phyloP scores from a whole-genome alignment of 2,797 vertebrate genomes.

The Hemibagrus guttatus region DNA sequence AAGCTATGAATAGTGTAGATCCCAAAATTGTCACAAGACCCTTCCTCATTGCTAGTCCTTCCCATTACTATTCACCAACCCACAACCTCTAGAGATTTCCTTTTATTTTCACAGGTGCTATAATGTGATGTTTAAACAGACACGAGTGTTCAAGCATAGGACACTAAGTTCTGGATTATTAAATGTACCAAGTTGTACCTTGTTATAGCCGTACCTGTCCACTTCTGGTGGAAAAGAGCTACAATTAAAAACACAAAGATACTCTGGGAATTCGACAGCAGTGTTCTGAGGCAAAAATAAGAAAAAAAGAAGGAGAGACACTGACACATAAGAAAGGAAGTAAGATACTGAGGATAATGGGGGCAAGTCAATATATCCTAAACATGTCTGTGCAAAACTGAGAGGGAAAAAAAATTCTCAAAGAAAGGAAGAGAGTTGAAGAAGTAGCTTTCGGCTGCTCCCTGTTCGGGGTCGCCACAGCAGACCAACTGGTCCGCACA shows the following conservation, averaged over 20 bases:
- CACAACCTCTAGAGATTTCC: neutral
- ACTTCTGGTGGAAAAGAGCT: neutral
- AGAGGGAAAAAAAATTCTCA: neutral
- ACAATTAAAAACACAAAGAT: neutral
- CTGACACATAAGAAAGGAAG: neutral
- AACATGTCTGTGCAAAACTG: neutral
- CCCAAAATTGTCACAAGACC: neutral
- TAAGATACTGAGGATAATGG: neutral
- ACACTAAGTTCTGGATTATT: neutral
- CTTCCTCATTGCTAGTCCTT: neutral
- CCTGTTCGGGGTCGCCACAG: too few relatives aligned
- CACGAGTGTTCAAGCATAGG: neutral
- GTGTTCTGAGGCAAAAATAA: neutral
- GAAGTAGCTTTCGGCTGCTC: too few relatives aligned
- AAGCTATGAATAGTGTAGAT: neutral
- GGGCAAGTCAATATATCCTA: neutral
- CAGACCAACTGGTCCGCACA: too few relatives aligned
- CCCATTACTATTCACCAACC: neutral
- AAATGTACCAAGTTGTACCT: neutral
- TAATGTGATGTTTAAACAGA: neutral
- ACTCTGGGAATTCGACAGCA: neutral
- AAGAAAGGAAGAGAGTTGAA: too few relatives aligned
- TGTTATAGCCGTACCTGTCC: neutral
- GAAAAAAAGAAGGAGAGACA: neutral
- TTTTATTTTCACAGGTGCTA: neutral